Evolutionary conservation across 2,113 vertebrate species (phyloP), one percentile per base, ranked within the genome.

Genomic region (Phalacrocorax carbo): DNA sequence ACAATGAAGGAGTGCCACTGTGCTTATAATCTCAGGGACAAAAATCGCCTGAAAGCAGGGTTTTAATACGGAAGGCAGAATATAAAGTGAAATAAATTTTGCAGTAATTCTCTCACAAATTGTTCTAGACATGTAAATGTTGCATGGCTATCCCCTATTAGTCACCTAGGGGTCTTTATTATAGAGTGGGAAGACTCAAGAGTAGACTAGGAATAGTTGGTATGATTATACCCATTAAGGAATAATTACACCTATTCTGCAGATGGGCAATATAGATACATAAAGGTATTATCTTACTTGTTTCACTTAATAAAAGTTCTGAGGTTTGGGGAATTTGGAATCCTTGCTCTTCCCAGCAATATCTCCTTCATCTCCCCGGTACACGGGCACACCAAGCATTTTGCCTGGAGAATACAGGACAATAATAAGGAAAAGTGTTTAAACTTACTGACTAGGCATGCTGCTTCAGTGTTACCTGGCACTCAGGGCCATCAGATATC

Each of bases 1-100:
- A 94, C 82, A 97, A 97, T 83, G 86, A 96, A 83, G 81, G 82
- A 69, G n/a, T 61, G 51, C 82, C 60, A 66, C 66, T 91, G 89
- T 85, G 85, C 71, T 95, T 93, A n/a, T 91, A 85, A 79, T 87
- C 71, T 51, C 2, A 0, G 60, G 48, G 86, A 79, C 29, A 80
- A 82, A 93, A 86, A 82, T 78, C 32, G 49, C 30, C 73, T 82
- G n/a, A 94, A 83, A 84, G 55, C 40, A 42, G 26, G 42, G 42
- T 71, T 94, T 97, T 84, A 94, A 77, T 69, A n/a, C 46, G 15
- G 19, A 70, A 90, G 60, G 58, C 7, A 2, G 3, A 91, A 82
- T 93, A 58, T 70, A 72, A 92, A 78, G 57, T 93, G 13, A 88
- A 92, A 88, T 40, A 49, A 49, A 27, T 82, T 84, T 93, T 94